Evolutionary conservation across 2,888 invertebrate genomes (phyloP), one percentile per base, ranked within the genome.

Genomic region (Pristionchus mayeri): DNA sequence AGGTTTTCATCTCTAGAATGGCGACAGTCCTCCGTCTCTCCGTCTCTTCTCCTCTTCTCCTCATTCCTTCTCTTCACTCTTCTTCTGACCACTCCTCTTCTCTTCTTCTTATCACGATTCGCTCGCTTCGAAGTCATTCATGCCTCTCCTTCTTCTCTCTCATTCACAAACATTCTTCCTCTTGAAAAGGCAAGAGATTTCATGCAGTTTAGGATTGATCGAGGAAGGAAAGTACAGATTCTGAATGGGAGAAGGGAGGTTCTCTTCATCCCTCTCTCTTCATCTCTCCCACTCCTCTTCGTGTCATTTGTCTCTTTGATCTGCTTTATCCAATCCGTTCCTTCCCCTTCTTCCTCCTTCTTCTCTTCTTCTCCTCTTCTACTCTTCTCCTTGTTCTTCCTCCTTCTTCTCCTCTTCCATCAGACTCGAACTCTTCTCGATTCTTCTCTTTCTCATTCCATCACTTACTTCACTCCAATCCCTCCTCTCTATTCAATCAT

Each of bases 31-130:
- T n/a, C n/a, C n/a, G n/a, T n/a, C n/a, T n/a, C n/a, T n/a, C 27
- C 67, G 6, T 67, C 27, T 34, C 24, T 7, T 67, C 11, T 30
- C 34, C 9, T 67, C 67, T 1, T 48, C n/a, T 48, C 16, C 44
- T 48, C 34, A 18, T 76, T 44, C n/a, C 44, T 13, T 9, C 44
- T 57, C 24, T n/a, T 40, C 24, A 44, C 24, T 44, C 75, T 40
- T 75, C 75, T 40, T 30, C 21, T 37, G 75, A 37, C n/a, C 40
- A 40, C 34, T 44, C 76, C 30, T 78, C 52, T 52, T 52, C 30
- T 37, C 78, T 78, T 44, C 52, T 75, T 40, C 75, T 75, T 75
- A 75, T 75, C 75, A 75, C 44, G 75, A 75, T 40, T 75, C 44
- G 34, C 44, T 44, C 24, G n/a, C 44, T 24, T 75, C 75, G 37